Evolutionary conservation across 2,797 vertebrate species (phyloP), one percentile per base, ranked within the genome.

Genomic region (Allobates femoralis): DNA sequence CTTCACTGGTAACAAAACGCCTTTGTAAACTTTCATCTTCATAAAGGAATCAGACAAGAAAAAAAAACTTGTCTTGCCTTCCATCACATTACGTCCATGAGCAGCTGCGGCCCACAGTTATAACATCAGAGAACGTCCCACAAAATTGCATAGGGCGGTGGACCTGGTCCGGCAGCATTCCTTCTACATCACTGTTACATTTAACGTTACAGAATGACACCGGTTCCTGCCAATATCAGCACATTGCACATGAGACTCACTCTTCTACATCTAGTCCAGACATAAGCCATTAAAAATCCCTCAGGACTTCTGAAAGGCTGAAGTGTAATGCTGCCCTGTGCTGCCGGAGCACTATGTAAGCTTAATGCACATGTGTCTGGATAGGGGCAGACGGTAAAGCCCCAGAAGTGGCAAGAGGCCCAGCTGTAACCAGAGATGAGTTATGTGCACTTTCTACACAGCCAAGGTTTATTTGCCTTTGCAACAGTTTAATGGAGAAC

Each of bases 401-500:
- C 55, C 74, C 56, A 15, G 0, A 18, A 82, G 76, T 30, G 7
- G 26, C 15, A 7, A 58, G 80, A 60, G 80, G 85, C 85, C 86
- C 81, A n/a, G 30, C 58, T 81, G 67, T 74, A 88, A 88, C 77
- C 67, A 79, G 76, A 81, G 77, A 66, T 16, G 67, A 34, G n/a
- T 85, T 85, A 76, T 85, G 26, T 76, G 32, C 28, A 75, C 67
- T 84, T n/a, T 74, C 15, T 66, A n/a, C 23, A 2, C 19, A 21
- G 21, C 18, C 50, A 51, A 30, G 55, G 10, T 15, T 64, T 64
- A 80, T 71, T 69, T 50, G 3, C 19, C 58, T 81, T 58, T 83
- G 85, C 60, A 78, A 46, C 28, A 21, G 11, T 41, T 28, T 87
- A 67, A 88, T 81, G 8, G 32, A 79, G 80, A 87, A 87, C 86